Evolutionary conservation across 2,113 vertebrate species (phyloP).

Genomic region (Macrotis lagotis): DNA sequence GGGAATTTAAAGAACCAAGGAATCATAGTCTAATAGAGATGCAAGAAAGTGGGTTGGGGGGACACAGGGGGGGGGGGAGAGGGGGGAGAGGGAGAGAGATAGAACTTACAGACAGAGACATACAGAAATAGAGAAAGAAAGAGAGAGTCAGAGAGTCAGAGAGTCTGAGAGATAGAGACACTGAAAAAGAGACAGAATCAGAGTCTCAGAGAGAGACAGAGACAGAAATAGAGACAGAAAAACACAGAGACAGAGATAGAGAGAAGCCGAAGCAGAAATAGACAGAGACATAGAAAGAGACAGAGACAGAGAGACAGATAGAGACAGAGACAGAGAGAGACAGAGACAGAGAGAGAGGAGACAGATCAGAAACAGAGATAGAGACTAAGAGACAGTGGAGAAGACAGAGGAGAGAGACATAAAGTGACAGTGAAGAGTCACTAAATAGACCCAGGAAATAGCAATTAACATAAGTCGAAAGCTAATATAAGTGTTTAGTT

Average conservation of each 20-base stretch:
- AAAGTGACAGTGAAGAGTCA: neutral
- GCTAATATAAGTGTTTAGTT: neutral
- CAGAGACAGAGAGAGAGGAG: neutral
- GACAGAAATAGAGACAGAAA: too few species aligned
- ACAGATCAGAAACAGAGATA: too few species aligned
- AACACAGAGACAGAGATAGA: too few species aligned
- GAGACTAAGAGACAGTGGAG: neutral
- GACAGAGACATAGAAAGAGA: neutral
- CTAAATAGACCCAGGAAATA: neutral
- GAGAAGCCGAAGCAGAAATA: neutral
- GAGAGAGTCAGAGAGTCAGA: too few species aligned
- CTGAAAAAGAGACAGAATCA: too few species aligned
- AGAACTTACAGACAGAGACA: neutral
- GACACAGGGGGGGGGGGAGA: too few species aligned
- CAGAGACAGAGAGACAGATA: too few species aligned
- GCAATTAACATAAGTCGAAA: neutral
- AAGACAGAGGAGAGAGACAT: neutral
- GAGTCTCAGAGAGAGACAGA: too few species aligned
- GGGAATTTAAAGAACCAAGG: neutral
- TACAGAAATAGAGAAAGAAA: too few species aligned
- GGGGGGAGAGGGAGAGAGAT: neutral
- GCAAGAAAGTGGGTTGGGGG: neutral
- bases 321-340: neutral
- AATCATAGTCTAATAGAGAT: neutral
- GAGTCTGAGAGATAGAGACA: neutral